Percentiles rank a stretch among this genome's conserved stretches.
phyloP scores from a whole-genome alignment of 64 coral and sea anemone genomes.

The Porites australiensis region DNA sequence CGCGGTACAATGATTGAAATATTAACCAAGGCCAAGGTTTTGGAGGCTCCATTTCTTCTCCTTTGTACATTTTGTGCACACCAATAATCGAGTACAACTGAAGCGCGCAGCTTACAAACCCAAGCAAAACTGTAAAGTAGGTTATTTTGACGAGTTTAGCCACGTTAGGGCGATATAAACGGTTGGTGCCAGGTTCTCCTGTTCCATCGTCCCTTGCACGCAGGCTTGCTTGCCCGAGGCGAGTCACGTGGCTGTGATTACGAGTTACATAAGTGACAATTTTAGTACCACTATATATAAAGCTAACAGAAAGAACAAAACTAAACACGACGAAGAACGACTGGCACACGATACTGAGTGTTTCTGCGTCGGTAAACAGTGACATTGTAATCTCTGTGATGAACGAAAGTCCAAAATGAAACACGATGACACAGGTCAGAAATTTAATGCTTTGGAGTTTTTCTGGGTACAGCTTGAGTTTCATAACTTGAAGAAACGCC shows the following conservation, averaged over 20 bases:
- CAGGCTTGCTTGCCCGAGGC: not conserved
- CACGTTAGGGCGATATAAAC: slow-evolving; percentile 41
- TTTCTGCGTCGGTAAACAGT: slow-evolving; percentile 15
- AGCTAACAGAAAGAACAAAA: slow-evolving; percentile 58
- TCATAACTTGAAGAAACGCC: slow-evolving; percentile 84
- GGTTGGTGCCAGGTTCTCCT: not conserved
- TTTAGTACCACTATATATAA: slow-evolving; percentile 74
- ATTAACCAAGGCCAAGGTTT: slow-evolving; percentile 72
- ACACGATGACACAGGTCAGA: slow-evolving; percentile 27
- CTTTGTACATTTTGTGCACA: slow-evolving; percentile 71
- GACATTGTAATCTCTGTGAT: slow-evolving; percentile 64
- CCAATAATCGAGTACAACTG: slow-evolving; percentile 82
- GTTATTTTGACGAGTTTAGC: slow-evolving; percentile 89
- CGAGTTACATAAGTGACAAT: slow-evolving; percentile 66
- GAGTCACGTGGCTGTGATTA: slow-evolving; percentile 13
- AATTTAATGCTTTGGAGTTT: slow-evolving; percentile 79
- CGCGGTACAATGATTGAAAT: slow-evolving; percentile 72
- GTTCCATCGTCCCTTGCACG: not conserved
- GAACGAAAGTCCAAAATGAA: slow-evolving; percentile 78
- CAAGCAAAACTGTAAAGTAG: slow-evolving; percentile 73
- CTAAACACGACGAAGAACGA: slow-evolving; percentile 75
- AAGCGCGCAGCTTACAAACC: slow-evolving; percentile 64
- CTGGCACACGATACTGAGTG: slow-evolving; percentile 69
- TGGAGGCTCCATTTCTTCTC: not conserved
- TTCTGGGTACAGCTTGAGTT: slow-evolving; percentile 80